These are phyloP conservation scores for Trinorchestia longiramus DNA, from an alignment of 1,140 invertebrate species.

Conservation along the genomic window DNA sequence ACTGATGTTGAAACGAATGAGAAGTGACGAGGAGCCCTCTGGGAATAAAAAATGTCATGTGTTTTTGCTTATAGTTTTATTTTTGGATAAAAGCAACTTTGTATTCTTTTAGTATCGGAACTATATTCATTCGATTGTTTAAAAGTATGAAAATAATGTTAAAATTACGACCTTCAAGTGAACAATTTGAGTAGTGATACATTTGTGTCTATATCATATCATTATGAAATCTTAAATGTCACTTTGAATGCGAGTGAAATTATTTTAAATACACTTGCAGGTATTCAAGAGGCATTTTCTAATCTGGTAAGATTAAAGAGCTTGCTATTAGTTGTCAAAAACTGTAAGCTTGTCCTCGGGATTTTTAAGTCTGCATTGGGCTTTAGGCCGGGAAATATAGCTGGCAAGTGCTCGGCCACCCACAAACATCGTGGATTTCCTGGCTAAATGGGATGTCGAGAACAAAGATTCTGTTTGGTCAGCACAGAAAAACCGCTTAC, in stretches of 20 bases:
- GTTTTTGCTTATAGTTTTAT: neutral
- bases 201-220: neutral
- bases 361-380: neutral
- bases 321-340: neutral
- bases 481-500: constrained; percentile 13
- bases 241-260: neutral
- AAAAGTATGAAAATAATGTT: neutral
- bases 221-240: neutral
- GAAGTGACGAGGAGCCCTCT: neutral
- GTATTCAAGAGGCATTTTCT: neutral
- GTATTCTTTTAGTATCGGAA: neutral
- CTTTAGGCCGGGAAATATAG: neutral
- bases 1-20: neutral
- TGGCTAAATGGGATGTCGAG: constrained; percentile 35
- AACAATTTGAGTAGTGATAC: neutral
- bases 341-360: neutral
- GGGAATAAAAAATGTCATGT: neutral
- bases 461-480: constrained; percentile 41
- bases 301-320: neutral
- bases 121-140: neutral
- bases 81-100: neutral
- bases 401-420: neutral
- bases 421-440: constrained; percentile 32
- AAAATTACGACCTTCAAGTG: neutral
- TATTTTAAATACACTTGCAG: neutral